A percentile compares a stretch with the other conserved stretches of the same genome.
phyloP scores from a whole-genome alignment of 30 jellyfish, hydroid and myxozoan genomes.

The Turritopsis rubra region DNA sequence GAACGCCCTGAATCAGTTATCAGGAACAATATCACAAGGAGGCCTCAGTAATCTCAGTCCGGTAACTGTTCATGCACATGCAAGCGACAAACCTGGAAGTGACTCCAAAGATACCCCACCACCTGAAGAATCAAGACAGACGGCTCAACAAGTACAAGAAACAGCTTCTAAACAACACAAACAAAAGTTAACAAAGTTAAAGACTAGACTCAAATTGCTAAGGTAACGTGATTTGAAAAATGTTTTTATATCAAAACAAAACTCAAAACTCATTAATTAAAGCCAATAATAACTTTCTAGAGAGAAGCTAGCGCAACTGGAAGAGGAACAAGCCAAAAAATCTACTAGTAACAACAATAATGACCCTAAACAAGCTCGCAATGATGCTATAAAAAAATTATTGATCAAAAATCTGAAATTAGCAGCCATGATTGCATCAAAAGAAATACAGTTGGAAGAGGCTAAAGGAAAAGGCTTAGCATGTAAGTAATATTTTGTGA shows the following conservation, averaged over 20 bases:
- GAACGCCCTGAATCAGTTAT: constrained; percentile 14
- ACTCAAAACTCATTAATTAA: neutral
- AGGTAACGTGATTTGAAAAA: constrained; percentile 4
- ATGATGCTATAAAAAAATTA: constrained; percentile 79
- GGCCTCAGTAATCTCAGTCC: constrained; percentile 4
- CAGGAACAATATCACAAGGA: neutral
- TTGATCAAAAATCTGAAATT: constrained; percentile 74
- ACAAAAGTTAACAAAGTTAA: constrained; percentile 45
- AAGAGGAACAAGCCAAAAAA: constrained; percentile 89
- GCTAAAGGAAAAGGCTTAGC: constrained; percentile 57
- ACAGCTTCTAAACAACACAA: constrained; percentile 41
- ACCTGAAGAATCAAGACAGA: constrained; percentile 55
- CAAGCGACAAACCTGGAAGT: constrained; percentile 78
- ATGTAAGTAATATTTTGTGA: constrained; percentile 3
- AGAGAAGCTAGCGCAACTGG: constrained; percentile 36
- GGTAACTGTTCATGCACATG: constrained; percentile 82
- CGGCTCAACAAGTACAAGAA: constrained; percentile 65
- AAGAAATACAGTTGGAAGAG: constrained; percentile 89
- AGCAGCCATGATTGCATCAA: constrained; percentile 94
- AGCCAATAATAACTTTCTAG: neutral
- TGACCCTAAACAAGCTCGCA: constrained; percentile 59
- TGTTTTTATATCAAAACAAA: neutral
- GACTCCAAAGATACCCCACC: constrained; percentile 30
- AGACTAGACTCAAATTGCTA: constrained; percentile 45
- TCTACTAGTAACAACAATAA: constrained; percentile 53